Percentiles rank a stretch among this genome's conserved stretches.
Conservation (phyloP, 2,797 vertebrate species). For the Hemibagrus guttatus region DNA sequence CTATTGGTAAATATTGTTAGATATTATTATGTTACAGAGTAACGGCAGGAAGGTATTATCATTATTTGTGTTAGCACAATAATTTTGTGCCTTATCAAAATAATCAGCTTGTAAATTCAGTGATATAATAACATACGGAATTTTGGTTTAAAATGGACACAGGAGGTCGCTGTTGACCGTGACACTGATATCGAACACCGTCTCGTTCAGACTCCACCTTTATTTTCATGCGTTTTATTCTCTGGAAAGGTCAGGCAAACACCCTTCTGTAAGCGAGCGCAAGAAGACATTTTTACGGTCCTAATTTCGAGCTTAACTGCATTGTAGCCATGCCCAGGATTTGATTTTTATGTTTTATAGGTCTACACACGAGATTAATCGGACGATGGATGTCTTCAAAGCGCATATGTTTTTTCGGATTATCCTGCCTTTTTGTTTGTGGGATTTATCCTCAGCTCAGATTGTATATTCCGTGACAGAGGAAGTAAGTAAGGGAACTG, state of each 20-base stretch:
- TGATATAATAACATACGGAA: no score
- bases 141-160: conserved; percentile 16
- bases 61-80: background rate
- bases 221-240: background rate
- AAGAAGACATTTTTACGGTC: background rate
- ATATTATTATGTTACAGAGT: background rate
- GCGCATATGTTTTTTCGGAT: background rate
- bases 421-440: background rate
- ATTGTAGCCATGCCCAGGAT: no score
- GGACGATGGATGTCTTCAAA: background rate
- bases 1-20: no score
- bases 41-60: background rate
- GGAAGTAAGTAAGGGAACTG: conserved; percentile 56
- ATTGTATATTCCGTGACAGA: conserved; percentile 60
- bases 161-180: conserved; percentile 56
- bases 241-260: background rate
- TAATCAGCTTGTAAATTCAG: no score
- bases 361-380: background rate
- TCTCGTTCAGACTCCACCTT: conserved; percentile 14
- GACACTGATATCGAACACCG: background rate
- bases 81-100: background rate
- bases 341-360: background rate
- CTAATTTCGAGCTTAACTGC: background rate
- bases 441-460: conserved; percentile 66
- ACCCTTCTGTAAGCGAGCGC: background rate